Evolutionary conservation across 64 coral and sea anemone genomes (phyloP).

Genomic region (Stylophora pistillata): DNA sequence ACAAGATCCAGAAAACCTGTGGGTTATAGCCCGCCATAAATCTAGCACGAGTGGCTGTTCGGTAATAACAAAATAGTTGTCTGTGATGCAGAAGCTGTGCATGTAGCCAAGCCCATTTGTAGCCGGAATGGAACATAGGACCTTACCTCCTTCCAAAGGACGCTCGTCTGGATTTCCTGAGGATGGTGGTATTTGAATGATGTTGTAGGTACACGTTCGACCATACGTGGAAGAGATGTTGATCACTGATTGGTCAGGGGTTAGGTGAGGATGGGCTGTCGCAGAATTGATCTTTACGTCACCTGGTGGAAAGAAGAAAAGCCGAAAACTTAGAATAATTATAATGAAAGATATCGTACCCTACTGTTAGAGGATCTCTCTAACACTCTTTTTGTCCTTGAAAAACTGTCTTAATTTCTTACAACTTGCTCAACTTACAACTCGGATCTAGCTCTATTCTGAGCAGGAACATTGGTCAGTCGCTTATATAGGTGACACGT

Average conservation of each 20-base stretch:
- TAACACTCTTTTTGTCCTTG: no score
- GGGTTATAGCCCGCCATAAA: slow-evolving; percentile 32
- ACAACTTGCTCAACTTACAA: no score
- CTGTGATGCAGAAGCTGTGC: slow-evolving; percentile 89
- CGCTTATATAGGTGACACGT: no score
- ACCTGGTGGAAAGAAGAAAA: slow-evolving; percentile 21
- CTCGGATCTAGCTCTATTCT: no score
- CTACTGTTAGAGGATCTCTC: no score
- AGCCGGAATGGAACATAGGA: slow-evolving; percentile 53
- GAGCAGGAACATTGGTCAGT: no score
- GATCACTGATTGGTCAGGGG: slow-evolving; percentile 64
- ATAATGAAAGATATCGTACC: neutral
- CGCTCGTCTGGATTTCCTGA: slow-evolving; percentile 27
- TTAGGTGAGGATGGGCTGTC: slow-evolving; percentile 74
- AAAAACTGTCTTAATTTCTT: no score
- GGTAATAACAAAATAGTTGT: slow-evolving; percentile 76
- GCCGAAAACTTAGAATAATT: neutral
- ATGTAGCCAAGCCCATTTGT: slow-evolving; percentile 49
- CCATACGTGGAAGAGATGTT: slow-evolving; percentile 55
- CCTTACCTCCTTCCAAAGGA: slow-evolving; percentile 69
- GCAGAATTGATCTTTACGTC: neutral
- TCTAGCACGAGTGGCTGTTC: slow-evolving; percentile 62
- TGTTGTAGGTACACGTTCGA: slow-evolving; percentile 24
- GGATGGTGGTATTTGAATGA: slow-evolving; percentile 66
- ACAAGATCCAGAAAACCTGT: slow-evolving; percentile 34